phyloP scores from a whole-genome alignment of 2,113 vertebrate genomes.

The Pelecanus crispus region DNA sequence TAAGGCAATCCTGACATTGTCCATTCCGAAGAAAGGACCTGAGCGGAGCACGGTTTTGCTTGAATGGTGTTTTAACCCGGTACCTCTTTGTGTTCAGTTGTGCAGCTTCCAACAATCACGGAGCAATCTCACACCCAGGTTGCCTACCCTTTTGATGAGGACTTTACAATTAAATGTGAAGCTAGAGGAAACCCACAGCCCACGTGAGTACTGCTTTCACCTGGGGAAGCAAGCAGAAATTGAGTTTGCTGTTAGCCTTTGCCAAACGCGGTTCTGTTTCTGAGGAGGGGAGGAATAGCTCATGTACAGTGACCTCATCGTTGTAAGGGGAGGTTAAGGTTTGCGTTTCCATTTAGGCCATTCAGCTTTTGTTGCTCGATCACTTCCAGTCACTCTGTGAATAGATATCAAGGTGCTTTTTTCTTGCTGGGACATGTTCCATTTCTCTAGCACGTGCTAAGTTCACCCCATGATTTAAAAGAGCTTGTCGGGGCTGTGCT shows the following conservation, averaged over 20 bases:
- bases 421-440: not conserved
- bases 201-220: slow-evolving; percentile 75
- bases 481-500: not conserved
- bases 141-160: slow-evolving; percentile 91
- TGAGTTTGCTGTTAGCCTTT: not conserved
- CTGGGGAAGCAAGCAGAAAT: not conserved
- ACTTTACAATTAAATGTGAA: slow-evolving; percentile 87
- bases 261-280: not conserved
- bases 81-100: slow-evolving; percentile 73
- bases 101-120: slow-evolving; percentile 89
- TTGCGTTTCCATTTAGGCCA: not conserved
- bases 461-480: not conserved
- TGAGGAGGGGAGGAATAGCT: not conserved
- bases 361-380: not conserved
- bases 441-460: not conserved
- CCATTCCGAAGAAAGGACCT: not conserved
- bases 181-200: slow-evolving; percentile 91
- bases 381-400: not conserved
- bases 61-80: not conserved
- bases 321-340: not conserved
- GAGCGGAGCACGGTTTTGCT: not conserved
- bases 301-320: not conserved
- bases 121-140: slow-evolving; percentile 82
- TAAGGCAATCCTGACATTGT: not conserved
- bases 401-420: accelerated